phyloP scores from a whole-genome alignment of 2,888 invertebrate species.

The Synergus umbraculus region DNA sequence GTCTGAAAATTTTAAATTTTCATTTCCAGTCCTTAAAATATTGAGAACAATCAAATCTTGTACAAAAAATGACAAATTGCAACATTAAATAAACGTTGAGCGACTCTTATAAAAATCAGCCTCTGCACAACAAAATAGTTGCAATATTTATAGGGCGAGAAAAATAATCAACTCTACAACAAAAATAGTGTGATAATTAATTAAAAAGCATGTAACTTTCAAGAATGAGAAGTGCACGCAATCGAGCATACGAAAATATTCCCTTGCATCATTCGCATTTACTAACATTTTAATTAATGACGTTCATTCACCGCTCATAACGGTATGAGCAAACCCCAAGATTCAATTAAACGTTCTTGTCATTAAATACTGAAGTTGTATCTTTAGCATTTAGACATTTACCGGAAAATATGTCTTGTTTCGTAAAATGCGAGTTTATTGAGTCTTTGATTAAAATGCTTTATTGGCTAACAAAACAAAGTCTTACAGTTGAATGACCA shows the following conservation, averaged over 20 bases:
- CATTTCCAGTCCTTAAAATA: not conserved
- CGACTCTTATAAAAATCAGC: not conserved
- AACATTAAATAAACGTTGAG: not conserved
- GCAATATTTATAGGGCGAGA: not conserved
- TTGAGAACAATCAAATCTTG: not conserved
- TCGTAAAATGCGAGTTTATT: slow-evolving; percentile 26
- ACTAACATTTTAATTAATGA: slow-evolving; percentile 39
- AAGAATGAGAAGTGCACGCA: not conserved
- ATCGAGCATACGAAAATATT: slow-evolving; percentile 14
- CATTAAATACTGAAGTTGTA: slow-evolving; percentile 26
- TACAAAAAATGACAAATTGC: not conserved
- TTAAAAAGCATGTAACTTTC: not conserved
- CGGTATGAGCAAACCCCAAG: slow-evolving; percentile 33
- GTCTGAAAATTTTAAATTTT: not conserved
- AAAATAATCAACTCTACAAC: not conserved
- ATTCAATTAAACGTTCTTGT: slow-evolving; percentile 40
- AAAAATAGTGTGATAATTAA: not conserved
- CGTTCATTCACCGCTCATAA: slow-evolving; percentile 40
- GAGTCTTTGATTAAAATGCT: not conserved
- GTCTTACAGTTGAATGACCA: not conserved
- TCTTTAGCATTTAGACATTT: slow-evolving; percentile 12
- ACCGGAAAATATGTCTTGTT: slow-evolving; percentile 23
- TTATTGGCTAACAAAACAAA: slow-evolving; percentile 4
- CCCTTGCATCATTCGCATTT: slow-evolving; percentile 23
- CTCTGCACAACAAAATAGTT: not conserved